A percentile compares a stretch with the other conserved stretches of the same genome.
These are phyloP conservation scores for Tachysurus vachellii DNA, from an alignment of 2,113 vertebrate species.

Conservation along the genomic window DNA sequence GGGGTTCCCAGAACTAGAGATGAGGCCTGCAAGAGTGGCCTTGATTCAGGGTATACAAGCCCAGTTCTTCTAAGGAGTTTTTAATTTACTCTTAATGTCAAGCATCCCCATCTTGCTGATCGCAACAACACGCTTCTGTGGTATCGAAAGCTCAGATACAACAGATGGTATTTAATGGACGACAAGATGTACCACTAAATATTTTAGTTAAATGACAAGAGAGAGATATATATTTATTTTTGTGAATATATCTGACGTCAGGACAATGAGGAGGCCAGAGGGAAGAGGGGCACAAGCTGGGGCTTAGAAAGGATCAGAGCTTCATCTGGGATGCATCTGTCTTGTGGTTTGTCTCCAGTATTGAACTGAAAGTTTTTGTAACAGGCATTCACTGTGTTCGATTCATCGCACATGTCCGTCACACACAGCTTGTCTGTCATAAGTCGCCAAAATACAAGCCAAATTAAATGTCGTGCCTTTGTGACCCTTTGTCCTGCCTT, in stretches of 20 bases:
- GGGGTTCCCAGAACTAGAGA: slow-evolving; percentile 56
- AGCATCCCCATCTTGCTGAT: slow-evolving; percentile 31
- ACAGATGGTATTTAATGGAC: slow-evolving; percentile 54
- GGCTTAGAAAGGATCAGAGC: background rate
- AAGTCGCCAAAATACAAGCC: background rate
- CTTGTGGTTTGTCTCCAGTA: background rate
- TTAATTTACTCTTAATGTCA: slow-evolving; percentile 55
- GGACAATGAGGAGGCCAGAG: background rate
- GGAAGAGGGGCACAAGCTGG: background rate
- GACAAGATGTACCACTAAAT: background rate
- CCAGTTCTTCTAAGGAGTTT: slow-evolving; percentile 22
- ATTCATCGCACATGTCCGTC: background rate
- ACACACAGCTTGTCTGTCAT: background rate
- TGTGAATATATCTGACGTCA: background rate
- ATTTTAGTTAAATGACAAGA: slow-evolving; percentile 14
- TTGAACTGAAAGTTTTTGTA: background rate
- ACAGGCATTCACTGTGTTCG: background rate
- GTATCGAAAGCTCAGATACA: slow-evolving; percentile 43
- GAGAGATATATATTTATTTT: background rate
- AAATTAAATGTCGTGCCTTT: background rate
- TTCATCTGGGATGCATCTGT: background rate
- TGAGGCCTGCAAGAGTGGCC: slow-evolving; percentile 45
- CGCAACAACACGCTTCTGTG: slow-evolving; percentile 22
- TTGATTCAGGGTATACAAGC: background rate
- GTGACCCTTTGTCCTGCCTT: background rate